Evolutionary conservation across 2,797 vertebrate genomes (phyloP).

Genomic region (Lophius americanus): DNA sequence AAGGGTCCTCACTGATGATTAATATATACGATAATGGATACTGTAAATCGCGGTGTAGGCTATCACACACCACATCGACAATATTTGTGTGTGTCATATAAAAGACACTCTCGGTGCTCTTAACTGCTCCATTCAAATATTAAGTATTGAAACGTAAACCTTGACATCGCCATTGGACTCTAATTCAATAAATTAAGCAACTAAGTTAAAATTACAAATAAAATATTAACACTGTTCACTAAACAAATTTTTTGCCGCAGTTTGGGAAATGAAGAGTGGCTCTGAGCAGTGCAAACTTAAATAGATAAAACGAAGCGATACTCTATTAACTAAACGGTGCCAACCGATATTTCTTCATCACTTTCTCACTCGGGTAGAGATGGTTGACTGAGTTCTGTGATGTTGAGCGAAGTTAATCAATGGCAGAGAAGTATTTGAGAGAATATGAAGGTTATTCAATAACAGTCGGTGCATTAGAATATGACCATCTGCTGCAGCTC

Average conservation of each 20-base stretch:
- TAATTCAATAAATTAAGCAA: not conserved
- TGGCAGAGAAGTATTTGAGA: conserved; percentile 20
- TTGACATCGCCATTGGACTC: not conserved
- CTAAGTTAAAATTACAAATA: no score
- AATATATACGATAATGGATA: not conserved
- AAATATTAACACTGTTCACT: no score
- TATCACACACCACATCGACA: not conserved
- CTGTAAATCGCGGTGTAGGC: not conserved
- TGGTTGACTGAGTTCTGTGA: conserved; percentile 40
- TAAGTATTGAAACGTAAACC: conserved; percentile 6
- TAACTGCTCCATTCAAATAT: conserved; percentile 6
- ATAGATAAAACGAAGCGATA: conserved; percentile 16
- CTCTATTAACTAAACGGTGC: not conserved
- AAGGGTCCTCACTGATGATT: conserved; percentile 9
- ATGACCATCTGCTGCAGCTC: not conserved
- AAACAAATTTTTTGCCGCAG: no score
- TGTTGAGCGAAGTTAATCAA: conserved; percentile 28
- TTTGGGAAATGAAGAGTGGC: no score
- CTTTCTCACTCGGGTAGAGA: not conserved
- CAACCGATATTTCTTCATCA: not conserved
- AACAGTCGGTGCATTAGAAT: not conserved
- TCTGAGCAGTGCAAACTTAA: no score
- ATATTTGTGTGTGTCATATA: not conserved
- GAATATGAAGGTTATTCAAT: conserved; percentile 45
- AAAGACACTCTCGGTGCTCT: not conserved